Conservation (phyloP, 2,888 invertebrate species). For the Conus canariensis region DNA sequence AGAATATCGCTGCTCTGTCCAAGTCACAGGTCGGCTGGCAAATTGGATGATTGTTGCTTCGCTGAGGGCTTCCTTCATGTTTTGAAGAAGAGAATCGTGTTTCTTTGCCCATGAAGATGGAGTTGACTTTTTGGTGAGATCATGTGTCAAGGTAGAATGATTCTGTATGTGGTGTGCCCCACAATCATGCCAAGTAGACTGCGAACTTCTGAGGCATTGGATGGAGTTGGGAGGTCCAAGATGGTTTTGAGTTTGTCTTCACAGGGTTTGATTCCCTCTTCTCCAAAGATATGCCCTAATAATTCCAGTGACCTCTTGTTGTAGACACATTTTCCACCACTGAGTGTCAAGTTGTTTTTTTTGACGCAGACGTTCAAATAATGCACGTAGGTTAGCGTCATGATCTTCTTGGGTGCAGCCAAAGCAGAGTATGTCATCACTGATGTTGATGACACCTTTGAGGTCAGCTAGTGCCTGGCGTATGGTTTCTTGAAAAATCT, state of each 20-base stretch:
- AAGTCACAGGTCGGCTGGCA: no score
- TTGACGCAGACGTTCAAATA: conserved; percentile 22
- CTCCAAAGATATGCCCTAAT: conserved; percentile 15
- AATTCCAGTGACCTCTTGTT: conserved; percentile 42
- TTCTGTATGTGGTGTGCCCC: conserved; percentile 40
- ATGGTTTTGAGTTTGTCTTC: conserved; percentile 36
- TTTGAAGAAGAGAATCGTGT: no score
- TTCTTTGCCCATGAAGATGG: no score
- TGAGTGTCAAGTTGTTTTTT: conserved; percentile 38
- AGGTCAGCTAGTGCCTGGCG: conserved; percentile 57
- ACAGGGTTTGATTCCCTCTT: conserved; percentile 30
- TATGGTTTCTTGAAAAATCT: conserved; percentile 76
- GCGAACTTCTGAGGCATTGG: conserved; percentile 45
- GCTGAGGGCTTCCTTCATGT: no score
- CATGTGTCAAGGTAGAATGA: conserved; percentile 42
- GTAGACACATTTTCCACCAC: conserved; percentile 33
- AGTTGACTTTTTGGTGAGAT: no score
- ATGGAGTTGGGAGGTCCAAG: conserved; percentile 29
- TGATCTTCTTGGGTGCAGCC: conserved; percentile 25
- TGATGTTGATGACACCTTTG: conserved; percentile 37
- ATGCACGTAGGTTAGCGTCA: conserved; percentile 37
- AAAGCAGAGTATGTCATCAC: conserved; percentile 45
- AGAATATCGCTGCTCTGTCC: no score
- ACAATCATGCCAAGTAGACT: conserved; percentile 45
- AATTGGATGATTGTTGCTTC: no score